Base-by-base conservation (phyloP, 1,140 invertebrate species). In the Choristoneura fumiferana region DNA sequence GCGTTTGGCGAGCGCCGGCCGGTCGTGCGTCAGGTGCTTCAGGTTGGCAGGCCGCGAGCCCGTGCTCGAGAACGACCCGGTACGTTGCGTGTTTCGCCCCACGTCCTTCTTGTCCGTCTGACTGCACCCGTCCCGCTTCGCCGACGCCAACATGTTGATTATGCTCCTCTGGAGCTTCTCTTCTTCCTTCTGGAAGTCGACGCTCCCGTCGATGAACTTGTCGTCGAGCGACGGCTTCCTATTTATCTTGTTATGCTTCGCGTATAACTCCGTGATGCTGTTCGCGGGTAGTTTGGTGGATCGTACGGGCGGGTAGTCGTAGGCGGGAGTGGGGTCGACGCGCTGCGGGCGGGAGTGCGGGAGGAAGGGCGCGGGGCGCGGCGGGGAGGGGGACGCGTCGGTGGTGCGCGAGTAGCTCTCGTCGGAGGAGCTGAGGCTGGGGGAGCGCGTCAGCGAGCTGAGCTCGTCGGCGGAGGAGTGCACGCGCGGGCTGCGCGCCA, bases 401-500 rank as follows among this genome's bases (percentile, higher is more conserved):
- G 94, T 95, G 17, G 94, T 94, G 54, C 94, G 91, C 45, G 93
- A 95, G 74, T 95, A 95, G 76, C 94, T 95, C 77, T 96, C 95
- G 74, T 95, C 94, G 0, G 94, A 95, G 52, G 94, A 95, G 78
- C 94, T 95, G 39, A 95, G 92, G 72, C 94, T 94, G 1, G 94
- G 94, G 17, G 94, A 95, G 58, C 94, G 92, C 60, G 95, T 95
- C 1, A 95, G 82, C 0, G 94, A 95, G 74, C 94, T 95, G 12
- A 95, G 91, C 79, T 95, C 95, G 78, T 95, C 95, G 1, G 94
- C 94, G 0, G 94, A 95, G 0, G 94, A 95, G 75, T 94, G 94
- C n/a, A 93, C 92, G 37, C 92, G 67, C 0, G 89, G 89, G 66
- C 85, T 89, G 18, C 91, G 67, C 5, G 89, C 91, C 17, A 92